These are phyloP conservation scores for Liolophura sinensis DNA, from an alignment of 1,140 invertebrate species.

Conservation along the genomic window DNA sequence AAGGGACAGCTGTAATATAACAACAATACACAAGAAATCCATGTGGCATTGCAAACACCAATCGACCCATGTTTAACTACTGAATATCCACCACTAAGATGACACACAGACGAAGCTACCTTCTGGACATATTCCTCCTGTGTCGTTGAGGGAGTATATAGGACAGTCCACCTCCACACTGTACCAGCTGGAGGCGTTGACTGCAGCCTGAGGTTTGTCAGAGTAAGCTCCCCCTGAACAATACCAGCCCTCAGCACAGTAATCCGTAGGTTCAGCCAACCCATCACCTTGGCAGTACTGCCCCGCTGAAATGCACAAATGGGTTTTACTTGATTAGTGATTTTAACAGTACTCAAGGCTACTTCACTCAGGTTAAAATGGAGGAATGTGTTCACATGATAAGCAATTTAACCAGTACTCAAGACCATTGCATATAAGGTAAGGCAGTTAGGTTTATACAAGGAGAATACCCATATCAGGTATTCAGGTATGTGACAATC, in stretches of 20 bases:
- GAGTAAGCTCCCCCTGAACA: conserved; percentile 48
- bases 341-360: neutral
- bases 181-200: conserved; percentile 30
- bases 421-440: too few species aligned
- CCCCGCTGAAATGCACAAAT: conserved; percentile 35
- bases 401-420: too few species aligned
- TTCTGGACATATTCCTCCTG: conserved; percentile 47
- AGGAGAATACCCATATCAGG: too few species aligned
- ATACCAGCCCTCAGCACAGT: conserved; percentile 49
- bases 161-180: conserved; percentile 42
- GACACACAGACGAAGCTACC: conserved; percentile 23
- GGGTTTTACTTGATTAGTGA: neutral
- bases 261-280: conserved; percentile 38
- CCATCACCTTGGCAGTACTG: conserved; percentile 48
- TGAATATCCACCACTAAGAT: neutral
- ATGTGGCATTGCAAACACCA: neutral
- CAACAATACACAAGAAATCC: neutral
- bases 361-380: too few species aligned
- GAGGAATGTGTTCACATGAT: neutral
- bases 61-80: neutral
- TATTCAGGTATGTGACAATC: too few species aligned
- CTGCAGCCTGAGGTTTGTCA: conserved; percentile 36
- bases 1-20: neutral
- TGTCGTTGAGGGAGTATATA: conserved; percentile 46
- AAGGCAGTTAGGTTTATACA: too few species aligned